Conservation (phyloP, 2,888 invertebrate species). For the Andrena dorsata region DNA sequence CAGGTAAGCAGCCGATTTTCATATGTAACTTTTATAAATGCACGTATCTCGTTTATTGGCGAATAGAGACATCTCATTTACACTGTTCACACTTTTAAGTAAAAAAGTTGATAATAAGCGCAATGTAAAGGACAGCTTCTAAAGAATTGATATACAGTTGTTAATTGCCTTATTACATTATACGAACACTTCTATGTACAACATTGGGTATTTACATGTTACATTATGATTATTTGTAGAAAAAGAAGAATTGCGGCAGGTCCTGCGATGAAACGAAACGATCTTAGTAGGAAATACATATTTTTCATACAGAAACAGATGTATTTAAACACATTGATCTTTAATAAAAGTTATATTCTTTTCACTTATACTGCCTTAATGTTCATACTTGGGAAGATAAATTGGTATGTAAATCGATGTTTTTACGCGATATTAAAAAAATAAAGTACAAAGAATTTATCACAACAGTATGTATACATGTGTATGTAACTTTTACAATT, state of each 20-base stretch:
- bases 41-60: slow-evolving; percentile 45
- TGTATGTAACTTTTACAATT: slow-evolving; percentile 12
- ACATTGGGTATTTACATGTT: slow-evolving; percentile 65
- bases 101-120: slow-evolving; percentile 13
- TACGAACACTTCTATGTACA: slow-evolving; percentile 60
- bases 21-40: slow-evolving; percentile 42
- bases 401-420: slow-evolving; percentile 14
- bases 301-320: slow-evolving; percentile 61
- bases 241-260: slow-evolving; percentile 58
- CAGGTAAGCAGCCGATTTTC: slow-evolving; percentile 55
- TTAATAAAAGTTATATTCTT: slow-evolving; percentile 63
- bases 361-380: slow-evolving; percentile 44
- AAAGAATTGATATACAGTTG: slow-evolving; percentile 31
- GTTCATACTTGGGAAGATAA: slow-evolving; percentile 23
- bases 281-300: slow-evolving; percentile 61
- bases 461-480: slow-evolving; percentile 14
- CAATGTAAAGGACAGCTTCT: slow-evolving; percentile 20
- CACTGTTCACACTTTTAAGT: slow-evolving; percentile 40
- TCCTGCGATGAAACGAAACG: slow-evolving; percentile 48
- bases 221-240: slow-evolving; percentile 60
- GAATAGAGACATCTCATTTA: slow-evolving; percentile 32
- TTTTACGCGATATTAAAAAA: slow-evolving; percentile 18
- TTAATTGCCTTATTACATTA: slow-evolving; percentile 45
- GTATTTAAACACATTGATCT: slow-evolving; percentile 51
- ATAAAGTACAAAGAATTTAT: slow-evolving; percentile 38